A percentile compares a stretch with the other conserved stretches of the same genome.
These are phyloP conservation scores for Macropis europaea DNA, from an alignment of 2,888 invertebrate species.

Conservation along the genomic window DNA sequence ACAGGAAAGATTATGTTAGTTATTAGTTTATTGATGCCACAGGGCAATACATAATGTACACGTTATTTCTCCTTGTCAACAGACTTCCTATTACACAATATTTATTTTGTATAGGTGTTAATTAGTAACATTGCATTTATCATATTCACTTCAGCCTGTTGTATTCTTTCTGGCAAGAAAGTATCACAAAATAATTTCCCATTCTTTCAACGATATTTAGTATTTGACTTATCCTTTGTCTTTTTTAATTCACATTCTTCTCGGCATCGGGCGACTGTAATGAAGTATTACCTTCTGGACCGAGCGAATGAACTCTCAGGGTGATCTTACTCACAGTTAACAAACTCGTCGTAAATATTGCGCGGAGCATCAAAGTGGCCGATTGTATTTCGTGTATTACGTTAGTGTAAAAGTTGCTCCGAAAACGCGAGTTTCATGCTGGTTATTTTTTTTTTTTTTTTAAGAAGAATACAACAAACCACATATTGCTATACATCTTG, in stretches of 20 bases:
- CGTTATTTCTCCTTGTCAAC: constrained; percentile 77
- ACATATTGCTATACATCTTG: constrained; percentile 68
- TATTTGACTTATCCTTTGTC: constrained; percentile 69
- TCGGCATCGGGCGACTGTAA: constrained; percentile 42
- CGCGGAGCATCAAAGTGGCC: constrained; percentile 62
- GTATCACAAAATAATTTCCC: constrained; percentile 79
- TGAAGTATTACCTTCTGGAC: constrained; percentile 34
- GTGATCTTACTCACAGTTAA: constrained; percentile 48
- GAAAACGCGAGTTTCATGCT: constrained; percentile 56
- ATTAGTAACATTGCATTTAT: constrained; percentile 77
- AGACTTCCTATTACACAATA: constrained; percentile 78
- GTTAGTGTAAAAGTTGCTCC: constrained; percentile 59
- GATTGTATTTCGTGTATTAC: constrained; percentile 58
- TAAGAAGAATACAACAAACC: constrained; percentile 75
- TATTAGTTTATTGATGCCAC: constrained; percentile 78
- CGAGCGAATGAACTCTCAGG: constrained; percentile 41
- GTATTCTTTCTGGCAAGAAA: constrained; percentile 79
- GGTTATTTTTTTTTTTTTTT: constrained; percentile 9
- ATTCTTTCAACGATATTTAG: constrained; percentile 77
- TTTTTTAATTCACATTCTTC: constrained; percentile 58
- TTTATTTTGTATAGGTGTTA: constrained; percentile 75
- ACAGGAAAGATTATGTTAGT: constrained; percentile 65
- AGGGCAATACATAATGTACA: constrained; percentile 79
- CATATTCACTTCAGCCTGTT: constrained; percentile 76
- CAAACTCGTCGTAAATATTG: constrained; percentile 63